Evolutionary conservation across 2,797 vertebrate genomes (phyloP).

Genomic region (Poecilia picta): DNA sequence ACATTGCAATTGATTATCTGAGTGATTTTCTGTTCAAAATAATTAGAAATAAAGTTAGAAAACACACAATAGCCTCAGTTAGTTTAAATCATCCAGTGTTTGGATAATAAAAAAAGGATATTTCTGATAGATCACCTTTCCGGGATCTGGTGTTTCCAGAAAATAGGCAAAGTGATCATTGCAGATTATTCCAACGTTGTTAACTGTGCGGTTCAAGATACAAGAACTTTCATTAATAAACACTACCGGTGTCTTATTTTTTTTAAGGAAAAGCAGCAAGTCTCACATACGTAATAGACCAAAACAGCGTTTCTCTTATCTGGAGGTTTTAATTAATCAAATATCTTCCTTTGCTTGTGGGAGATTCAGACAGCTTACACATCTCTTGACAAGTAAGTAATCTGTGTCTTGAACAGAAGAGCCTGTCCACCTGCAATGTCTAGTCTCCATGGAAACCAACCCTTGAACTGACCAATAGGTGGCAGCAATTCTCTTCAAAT

Average conservation of each 20-base stretch:
- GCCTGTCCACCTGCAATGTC: too few relatives aligned
- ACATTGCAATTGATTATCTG: conserved; percentile 83
- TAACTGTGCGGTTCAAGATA: conserved; percentile 69
- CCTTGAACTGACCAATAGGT: too few relatives aligned
- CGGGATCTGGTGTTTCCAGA: conserved; percentile 71
- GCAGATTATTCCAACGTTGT: conserved; percentile 80
- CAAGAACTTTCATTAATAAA: conserved; percentile 1
- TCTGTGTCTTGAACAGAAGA: too few relatives aligned
- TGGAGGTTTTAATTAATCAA: too few relatives aligned
- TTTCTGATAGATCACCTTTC: conserved; percentile 64
- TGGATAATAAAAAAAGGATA: not conserved
- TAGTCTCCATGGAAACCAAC: too few relatives aligned
- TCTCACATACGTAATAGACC: not conserved
- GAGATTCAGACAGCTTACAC: not conserved
- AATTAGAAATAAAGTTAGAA: conserved; percentile 17
- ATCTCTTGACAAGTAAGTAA: too few relatives aligned
- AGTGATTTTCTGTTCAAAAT: conserved; percentile 71
- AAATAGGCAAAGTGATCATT: conserved; percentile 61
- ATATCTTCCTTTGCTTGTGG: not conserved
- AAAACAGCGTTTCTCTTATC: too few relatives aligned
- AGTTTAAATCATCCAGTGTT: not conserved
- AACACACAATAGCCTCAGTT: not conserved
- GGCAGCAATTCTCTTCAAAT: too few relatives aligned
- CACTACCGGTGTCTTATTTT: not conserved
- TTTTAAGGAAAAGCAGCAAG: not conserved